These are phyloP conservation scores for Sycophila sp. DNA, from an alignment of 1,140 invertebrate species.

Conservation along the genomic window DNA sequence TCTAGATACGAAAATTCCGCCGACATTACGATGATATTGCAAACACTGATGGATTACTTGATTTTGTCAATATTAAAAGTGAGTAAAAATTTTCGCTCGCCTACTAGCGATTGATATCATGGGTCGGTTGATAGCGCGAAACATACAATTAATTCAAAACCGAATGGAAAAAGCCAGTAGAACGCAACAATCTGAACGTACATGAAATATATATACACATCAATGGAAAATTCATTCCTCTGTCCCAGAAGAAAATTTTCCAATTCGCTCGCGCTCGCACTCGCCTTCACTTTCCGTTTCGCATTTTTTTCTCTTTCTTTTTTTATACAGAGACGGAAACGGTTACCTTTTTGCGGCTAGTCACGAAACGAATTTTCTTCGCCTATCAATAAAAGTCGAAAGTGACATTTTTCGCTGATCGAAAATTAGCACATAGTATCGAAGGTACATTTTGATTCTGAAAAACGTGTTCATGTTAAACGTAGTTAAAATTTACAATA, in stretches of 20 bases:
- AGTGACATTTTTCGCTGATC: too few species aligned
- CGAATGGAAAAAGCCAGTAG: background rate
- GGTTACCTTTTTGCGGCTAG: background rate
- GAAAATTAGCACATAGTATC: too few species aligned
- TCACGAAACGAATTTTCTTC: slow-evolving; percentile 1
- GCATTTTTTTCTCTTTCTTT: background rate
- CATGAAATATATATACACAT: slow-evolving; percentile 25
- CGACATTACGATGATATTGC: slow-evolving; percentile 25
- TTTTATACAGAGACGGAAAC: slow-evolving; percentile 28
- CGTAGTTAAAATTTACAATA: too few species aligned
- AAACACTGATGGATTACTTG: slow-evolving; percentile 29
- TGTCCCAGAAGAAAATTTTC: slow-evolving; percentile 6
- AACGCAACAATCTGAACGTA: background rate
- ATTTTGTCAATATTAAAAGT: slow-evolving; percentile 26
- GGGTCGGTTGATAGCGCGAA: background rate
- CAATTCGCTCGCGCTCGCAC: slow-evolving; percentile 25
- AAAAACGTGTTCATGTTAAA: too few species aligned
- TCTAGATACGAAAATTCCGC: slow-evolving; percentile 24
- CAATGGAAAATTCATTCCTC: slow-evolving; percentile 1
- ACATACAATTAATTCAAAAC: slow-evolving; percentile 11
- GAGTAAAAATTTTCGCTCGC: slow-evolving; percentile 10
- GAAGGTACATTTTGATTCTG: too few species aligned
- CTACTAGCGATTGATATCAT: background rate
- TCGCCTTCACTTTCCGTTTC: slow-evolving; percentile 4
- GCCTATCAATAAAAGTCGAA: too few species aligned